phyloP scores from a whole-genome alignment of 2,113 vertebrate genomes.

The Bubalus kerabau region DNA sequence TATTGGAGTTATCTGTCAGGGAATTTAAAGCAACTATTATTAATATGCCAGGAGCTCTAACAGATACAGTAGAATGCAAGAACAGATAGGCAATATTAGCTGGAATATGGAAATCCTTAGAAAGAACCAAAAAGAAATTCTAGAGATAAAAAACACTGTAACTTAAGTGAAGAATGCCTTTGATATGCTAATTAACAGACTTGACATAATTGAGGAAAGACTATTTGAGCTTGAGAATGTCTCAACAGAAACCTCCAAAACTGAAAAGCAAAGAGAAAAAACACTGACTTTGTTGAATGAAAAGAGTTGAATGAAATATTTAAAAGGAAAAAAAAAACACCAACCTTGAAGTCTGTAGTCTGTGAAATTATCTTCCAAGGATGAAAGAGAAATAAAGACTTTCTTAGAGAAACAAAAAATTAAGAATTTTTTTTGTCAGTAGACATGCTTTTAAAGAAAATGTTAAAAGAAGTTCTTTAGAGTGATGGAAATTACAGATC shows the following conservation, averaged over 20 bases:
- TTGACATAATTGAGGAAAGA: not conserved
- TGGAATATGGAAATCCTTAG: not conserved
- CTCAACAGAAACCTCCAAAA: not conserved
- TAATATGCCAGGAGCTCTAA: not conserved
- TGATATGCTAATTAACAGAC: not conserved
- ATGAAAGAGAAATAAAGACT: not conserved
- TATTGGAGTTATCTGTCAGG: not conserved
- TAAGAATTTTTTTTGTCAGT: not conserved
- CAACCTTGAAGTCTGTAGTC: not conserved
- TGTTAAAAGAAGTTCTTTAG: not conserved
- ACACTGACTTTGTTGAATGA: not conserved
- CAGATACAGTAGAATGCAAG: not conserved
- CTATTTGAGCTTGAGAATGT: not conserved
- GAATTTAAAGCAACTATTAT: not conserved
- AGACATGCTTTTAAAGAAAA: not conserved
- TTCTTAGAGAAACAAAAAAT: not conserved
- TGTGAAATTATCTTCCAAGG: not conserved
- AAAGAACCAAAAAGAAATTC: not conserved
- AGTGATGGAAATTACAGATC: not conserved
- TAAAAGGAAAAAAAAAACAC: not conserved
- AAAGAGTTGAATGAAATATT: not conserved
- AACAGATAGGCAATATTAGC: not conserved
- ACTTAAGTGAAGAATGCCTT: not conserved
- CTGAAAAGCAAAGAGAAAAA: not conserved
- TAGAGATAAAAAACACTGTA: not conserved